These are phyloP conservation scores for Macropis europaea DNA, from an alignment of 2,888 invertebrate species.

Conservation along the genomic window DNA sequence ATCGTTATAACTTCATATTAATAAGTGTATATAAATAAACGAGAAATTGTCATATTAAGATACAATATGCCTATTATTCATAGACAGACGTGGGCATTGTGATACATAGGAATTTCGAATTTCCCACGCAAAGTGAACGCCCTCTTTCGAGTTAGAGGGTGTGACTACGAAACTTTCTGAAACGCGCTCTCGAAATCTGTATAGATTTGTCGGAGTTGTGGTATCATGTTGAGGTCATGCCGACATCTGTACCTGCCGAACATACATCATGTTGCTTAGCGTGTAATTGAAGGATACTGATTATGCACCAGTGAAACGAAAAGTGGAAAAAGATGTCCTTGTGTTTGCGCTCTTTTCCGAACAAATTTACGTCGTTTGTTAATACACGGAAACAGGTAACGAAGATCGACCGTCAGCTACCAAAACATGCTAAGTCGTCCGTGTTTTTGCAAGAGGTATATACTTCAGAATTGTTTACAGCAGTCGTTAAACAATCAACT, in stretches of 20 bases:
- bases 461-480: neutral
- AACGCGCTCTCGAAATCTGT: constrained; percentile 11
- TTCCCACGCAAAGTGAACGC: neutral
- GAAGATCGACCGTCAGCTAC: constrained; percentile 81
- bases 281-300: constrained; percentile 1
- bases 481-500: neutral
- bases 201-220: constrained; percentile 9
- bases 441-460: constrained; percentile 82
- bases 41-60: constrained; percentile 18
- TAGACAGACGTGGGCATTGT: neutral
- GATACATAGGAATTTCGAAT: neutral
- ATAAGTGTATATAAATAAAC: constrained; percentile 62
- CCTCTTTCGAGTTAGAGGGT: neutral
- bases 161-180: neutral
- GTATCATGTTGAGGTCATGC: constrained; percentile 9
- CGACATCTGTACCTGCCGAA: neutral
- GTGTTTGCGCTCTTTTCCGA: constrained; percentile 82
- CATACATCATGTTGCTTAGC: constrained; percentile 16
- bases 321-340: constrained; percentile 80
- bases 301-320: constrained; percentile 11
- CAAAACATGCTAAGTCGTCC: constrained; percentile 75
- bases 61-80: neutral
- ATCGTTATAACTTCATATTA: constrained; percentile 63
- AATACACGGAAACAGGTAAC: constrained; percentile 82
- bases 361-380: constrained; percentile 82